Conservation (phyloP, 2,888 invertebrate species). For the Leucozona laternaria region DNA sequence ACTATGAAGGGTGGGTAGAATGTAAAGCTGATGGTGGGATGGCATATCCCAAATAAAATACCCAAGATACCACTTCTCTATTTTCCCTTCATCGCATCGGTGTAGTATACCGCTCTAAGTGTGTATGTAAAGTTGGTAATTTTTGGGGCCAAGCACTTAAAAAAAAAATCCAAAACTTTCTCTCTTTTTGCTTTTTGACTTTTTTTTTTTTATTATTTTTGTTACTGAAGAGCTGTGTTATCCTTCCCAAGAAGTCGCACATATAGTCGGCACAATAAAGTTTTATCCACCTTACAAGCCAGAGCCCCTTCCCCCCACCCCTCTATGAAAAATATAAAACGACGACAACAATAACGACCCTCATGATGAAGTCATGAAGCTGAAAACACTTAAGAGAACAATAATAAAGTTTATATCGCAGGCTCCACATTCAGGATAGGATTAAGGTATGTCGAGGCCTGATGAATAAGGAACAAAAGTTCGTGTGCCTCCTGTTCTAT, state of each 20-base stretch:
- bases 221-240: slow-evolving; percentile 24
- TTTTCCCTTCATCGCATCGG: slow-evolving; percentile 37
- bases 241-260: slow-evolving; percentile 70
- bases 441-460: neutral
- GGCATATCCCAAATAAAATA: slow-evolving; percentile 46
- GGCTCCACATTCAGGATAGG: slow-evolving; percentile 22
- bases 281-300: slow-evolving; percentile 43
- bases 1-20: too few species aligned
- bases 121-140: slow-evolving; percentile 69
- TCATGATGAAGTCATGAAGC: slow-evolving; percentile 75
- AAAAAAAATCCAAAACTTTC: slow-evolving; percentile 64
- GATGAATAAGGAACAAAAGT: neutral
- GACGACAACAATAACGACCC: slow-evolving; percentile 56
- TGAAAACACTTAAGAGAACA: slow-evolving; percentile 75
- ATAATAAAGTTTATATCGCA: slow-evolving; percentile 74
- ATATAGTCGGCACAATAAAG: slow-evolving; percentile 59
- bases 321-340: slow-evolving; percentile 17
- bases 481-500: too few species aligned
- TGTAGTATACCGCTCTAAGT: slow-evolving; percentile 54
- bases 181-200: slow-evolving; percentile 64
- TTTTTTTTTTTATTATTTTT: slow-evolving; percentile 16
- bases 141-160: slow-evolving; percentile 63
- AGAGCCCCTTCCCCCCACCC: slow-evolving; percentile 1
- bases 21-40: neutral
- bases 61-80: slow-evolving; percentile 62